Evolutionary conservation across 2,113 vertebrate species (phyloP).

Genomic region (Tupaia chinensis): DNA sequence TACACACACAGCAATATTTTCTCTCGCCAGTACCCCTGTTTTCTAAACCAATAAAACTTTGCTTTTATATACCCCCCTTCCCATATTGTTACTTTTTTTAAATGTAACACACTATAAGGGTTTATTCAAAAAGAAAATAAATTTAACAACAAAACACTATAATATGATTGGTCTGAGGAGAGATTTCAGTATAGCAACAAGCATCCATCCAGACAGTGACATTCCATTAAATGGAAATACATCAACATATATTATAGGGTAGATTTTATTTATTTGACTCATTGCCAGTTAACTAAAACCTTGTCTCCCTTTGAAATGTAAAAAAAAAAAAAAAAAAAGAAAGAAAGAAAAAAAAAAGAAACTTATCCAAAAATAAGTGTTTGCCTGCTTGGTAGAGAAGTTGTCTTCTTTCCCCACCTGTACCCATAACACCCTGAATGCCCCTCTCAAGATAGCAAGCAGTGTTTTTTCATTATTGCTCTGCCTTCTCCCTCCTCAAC

Average conservation of each 20-base stretch:
- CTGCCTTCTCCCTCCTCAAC: not conserved
- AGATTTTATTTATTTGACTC: slow-evolving; percentile 36
- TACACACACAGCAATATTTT: not conserved
- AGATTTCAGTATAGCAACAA: not conserved
- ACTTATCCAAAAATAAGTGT: slow-evolving; percentile 8
- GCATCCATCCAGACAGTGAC: not conserved
- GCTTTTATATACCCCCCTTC: not conserved
- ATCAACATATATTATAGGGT: not conserved
- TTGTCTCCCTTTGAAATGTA: slow-evolving; percentile 39
- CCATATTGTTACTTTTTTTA: not conserved
- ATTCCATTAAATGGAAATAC: not conserved
- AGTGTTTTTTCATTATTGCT: not conserved
- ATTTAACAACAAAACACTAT: slow-evolving; percentile 35
- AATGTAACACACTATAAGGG: not conserved
- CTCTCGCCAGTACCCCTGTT: not conserved
- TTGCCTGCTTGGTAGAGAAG: not conserved
- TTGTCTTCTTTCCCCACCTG: not conserved
- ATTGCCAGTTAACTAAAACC: slow-evolving; percentile 15
- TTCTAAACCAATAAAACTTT: slow-evolving; percentile 52
- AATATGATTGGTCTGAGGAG: not conserved
- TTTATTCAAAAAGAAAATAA: slow-evolving; percentile 64
- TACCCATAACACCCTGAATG: not conserved
- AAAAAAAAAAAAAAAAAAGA: slow-evolving; percentile 14
- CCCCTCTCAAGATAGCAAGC: not conserved
- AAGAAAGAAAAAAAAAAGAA: not conserved